Evolutionary conservation across 2,888 invertebrate genomes (phyloP).

Genomic region (Thera britannica): DNA sequence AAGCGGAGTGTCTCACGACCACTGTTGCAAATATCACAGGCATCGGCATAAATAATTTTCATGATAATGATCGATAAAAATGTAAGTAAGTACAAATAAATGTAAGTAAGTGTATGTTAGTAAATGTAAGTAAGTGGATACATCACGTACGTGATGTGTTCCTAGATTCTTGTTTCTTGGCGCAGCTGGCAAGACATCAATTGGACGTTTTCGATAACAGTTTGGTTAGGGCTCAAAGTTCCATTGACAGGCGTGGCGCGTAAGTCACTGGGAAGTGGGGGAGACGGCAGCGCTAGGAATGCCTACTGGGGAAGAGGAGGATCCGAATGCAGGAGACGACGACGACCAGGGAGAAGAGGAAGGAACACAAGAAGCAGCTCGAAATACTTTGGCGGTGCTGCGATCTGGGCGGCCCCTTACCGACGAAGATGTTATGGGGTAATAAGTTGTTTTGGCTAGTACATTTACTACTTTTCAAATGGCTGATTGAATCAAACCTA

Average conservation of each 20-base stretch:
- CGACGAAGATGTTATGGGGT: conserved; percentile 72
- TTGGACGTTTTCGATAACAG: neutral
- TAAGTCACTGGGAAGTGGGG: conserved; percentile 68
- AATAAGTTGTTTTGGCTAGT: neutral
- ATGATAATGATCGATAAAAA: too few species aligned
- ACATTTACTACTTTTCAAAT: too few species aligned
- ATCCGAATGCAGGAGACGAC: conserved; percentile 51
- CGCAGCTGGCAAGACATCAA: neutral
- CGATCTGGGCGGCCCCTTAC: conserved; percentile 60
- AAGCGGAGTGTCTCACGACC: neutral
- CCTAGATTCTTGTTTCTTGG: neutral
- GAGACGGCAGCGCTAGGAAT: conserved; percentile 58
- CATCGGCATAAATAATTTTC: neutral
- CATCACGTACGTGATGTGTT: too few species aligned
- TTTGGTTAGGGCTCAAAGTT: neutral
- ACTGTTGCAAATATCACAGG: neutral
- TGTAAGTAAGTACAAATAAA: too few species aligned
- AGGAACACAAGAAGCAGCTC: conserved; percentile 56
- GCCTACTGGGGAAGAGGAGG: conserved; percentile 61
- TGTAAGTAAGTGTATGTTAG: too few species aligned
- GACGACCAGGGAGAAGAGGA: conserved; percentile 67
- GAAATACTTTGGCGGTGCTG: conserved; percentile 60
- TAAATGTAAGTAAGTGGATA: too few species aligned
- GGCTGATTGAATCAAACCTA: too few species aligned
- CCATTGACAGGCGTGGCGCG: conserved; percentile 59